Evolutionary conservation across 2,888 invertebrate species (phyloP).

Genomic region (Spisula solida): DNA sequence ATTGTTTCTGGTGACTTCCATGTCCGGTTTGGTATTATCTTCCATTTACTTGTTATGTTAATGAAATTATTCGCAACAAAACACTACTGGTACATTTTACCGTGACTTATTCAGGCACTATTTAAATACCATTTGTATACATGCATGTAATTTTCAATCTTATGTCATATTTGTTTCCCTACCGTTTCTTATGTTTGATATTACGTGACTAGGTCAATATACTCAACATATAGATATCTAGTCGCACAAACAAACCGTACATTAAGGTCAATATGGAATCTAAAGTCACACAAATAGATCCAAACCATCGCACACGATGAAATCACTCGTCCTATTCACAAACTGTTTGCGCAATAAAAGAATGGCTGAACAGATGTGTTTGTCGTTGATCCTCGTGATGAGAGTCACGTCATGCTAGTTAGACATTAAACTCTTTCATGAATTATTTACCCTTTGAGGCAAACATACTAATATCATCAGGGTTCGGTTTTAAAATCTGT

Average conservation of each 20-base stretch:
- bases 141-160: background rate
- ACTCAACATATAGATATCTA: background rate
- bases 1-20: too few species aligned
- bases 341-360: slow-evolving; percentile 6
- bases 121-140: background rate
- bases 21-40: too few species aligned
- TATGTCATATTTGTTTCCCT: background rate
- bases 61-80: too few species aligned
- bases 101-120: too few species aligned
- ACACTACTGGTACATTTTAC: too few species aligned
- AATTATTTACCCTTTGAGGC: slow-evolving; percentile 47
- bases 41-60: too few species aligned
- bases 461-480: slow-evolving; percentile 37
- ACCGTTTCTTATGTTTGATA: background rate
- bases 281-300: background rate
- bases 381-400: slow-evolving; percentile 30
- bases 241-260: background rate
- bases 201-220: slow-evolving; percentile 6
- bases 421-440: slow-evolving; percentile 39
- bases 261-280: background rate
- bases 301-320: slow-evolving; percentile 13
- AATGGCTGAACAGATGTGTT: slow-evolving; percentile 31
- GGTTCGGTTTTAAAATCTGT: slow-evolving; percentile 19
- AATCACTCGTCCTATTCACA: background rate
- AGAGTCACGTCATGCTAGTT: slow-evolving; percentile 29